phyloP scores from a whole-genome alignment of 2,888 invertebrate species.

The Anodontia alba region DNA sequence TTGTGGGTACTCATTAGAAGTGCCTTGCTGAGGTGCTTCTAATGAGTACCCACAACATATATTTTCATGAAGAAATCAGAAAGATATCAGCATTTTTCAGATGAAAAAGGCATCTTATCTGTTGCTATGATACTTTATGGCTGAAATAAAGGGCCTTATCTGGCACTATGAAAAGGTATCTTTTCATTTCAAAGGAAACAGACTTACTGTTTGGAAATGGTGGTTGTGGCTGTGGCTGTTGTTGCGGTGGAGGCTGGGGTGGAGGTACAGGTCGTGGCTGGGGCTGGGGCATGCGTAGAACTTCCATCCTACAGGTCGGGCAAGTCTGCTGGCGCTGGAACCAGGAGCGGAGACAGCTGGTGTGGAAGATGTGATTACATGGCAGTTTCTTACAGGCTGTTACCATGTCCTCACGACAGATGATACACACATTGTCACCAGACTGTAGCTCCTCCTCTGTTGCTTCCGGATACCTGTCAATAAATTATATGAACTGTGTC shows the following conservation, averaged over 20 bases:
- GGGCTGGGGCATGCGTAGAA: conserved; percentile 85
- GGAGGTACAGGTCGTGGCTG: conserved; percentile 82
- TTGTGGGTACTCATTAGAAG: too few relatives aligned
- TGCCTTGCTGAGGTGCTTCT: too few relatives aligned
- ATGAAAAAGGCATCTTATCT: too few relatives aligned
- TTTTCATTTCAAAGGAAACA: too few relatives aligned
- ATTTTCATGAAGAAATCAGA: too few relatives aligned
- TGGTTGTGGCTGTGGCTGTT: conserved; percentile 53
- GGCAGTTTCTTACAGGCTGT: conserved; percentile 95
- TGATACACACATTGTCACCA: conserved; percentile 98
- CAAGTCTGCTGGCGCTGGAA: conserved; percentile 99
- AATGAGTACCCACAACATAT: too few relatives aligned
- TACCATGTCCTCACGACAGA: conserved; percentile 96
- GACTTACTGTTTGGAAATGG: conserved; percentile 69
- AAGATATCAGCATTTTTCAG: too few relatives aligned
- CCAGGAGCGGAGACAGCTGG: conserved; percentile 98
- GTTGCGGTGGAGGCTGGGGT: conserved; percentile 54
- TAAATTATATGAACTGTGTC: conserved; percentile 1
- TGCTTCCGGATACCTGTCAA: conserved; percentile 92
- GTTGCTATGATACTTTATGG: too few relatives aligned
- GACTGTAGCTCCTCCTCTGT: conserved; percentile 95
- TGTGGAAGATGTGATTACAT: conserved; percentile 99
- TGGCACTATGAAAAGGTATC: too few relatives aligned
- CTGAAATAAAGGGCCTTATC: too few relatives aligned
- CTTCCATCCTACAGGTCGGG: conserved; percentile 98